phyloP scores from a whole-genome alignment of 53 echinoderm and acorn worm genomes.

The Arbacia lixula region DNA sequence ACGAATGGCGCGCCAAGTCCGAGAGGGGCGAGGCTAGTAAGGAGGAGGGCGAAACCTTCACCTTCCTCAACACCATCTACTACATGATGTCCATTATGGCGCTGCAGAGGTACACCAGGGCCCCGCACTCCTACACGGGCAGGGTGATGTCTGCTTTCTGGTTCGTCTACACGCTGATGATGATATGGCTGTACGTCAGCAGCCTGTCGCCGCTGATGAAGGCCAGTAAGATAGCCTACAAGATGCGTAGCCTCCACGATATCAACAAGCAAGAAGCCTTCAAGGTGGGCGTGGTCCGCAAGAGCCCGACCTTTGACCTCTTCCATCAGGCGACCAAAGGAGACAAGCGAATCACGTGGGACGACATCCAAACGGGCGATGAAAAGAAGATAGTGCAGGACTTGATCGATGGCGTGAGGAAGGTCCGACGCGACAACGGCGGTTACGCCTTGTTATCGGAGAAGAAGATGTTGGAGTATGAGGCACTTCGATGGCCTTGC shows the following conservation, averaged over 20 bases:
- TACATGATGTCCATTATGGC: conserved; percentile 75
- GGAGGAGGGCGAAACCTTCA: conserved; percentile 72
- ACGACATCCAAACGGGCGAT: conserved; percentile 72
- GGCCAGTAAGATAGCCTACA: conserved; percentile 68
- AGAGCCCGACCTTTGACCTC: conserved; percentile 79
- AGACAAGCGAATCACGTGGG: conserved; percentile 64
- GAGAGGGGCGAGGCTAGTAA: conserved; percentile 60
- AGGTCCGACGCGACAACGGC: conserved; percentile 83
- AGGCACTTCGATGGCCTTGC: conserved; percentile 84
- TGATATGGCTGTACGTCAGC: conserved; percentile 73
- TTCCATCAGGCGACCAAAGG: conserved; percentile 76
- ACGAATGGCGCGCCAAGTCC: conserved; percentile 65
- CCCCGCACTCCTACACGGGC: conserved; percentile 73
- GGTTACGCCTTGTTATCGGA: conserved; percentile 83
- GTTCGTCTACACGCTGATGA: conserved; percentile 79
- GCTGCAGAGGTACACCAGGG: conserved; percentile 73
- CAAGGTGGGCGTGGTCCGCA: conserved; percentile 75
- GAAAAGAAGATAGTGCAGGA: conserved; percentile 76
- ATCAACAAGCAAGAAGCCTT: conserved; percentile 68
- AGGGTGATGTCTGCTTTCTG: conserved; percentile 74
- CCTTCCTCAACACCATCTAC: conserved; percentile 72
- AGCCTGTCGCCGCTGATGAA: conserved; percentile 66
- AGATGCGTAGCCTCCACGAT: conserved; percentile 63
- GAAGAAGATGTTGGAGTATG: conserved; percentile 75
- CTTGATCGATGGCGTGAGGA: conserved; percentile 77